Evolutionary conservation across 2,797 vertebrate genomes (phyloP).

Genomic region (Bryconaethiops microstoma): DNA sequence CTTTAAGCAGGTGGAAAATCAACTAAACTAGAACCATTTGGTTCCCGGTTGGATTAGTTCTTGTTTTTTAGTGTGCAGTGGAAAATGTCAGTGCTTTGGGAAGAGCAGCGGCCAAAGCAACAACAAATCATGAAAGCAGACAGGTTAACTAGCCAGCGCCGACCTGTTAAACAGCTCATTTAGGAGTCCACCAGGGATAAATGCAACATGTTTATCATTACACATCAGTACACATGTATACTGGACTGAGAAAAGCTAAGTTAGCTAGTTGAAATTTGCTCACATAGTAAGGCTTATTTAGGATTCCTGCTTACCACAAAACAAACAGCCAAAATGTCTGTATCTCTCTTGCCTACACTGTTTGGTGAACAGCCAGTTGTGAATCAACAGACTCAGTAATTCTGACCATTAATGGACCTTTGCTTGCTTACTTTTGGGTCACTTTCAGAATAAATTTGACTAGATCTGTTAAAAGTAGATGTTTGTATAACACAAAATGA

Average conservation of each 20-base stretch:
- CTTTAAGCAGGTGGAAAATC: no score
- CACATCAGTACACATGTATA: neutral
- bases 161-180: neutral
- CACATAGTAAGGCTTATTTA: neutral
- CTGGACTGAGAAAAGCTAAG: neutral
- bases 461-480: neutral
- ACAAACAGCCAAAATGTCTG: slow-evolving; percentile 1
- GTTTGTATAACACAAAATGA: no score
- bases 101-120: neutral
- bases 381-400: neutral
- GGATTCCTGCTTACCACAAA: neutral
- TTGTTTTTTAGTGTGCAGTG: neutral
- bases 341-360: neutral
- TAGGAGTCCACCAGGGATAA: slow-evolving; percentile 4
- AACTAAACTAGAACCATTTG: no score
- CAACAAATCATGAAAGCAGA: slow-evolving; percentile 13
- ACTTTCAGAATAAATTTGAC: neutral
- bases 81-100: neutral
- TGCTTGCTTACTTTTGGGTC: neutral
- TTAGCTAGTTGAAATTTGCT: neutral
- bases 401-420: neutral
- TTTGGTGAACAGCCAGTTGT: neutral
- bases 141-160: neutral
- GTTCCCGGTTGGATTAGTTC: neutral
- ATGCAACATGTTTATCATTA: slow-evolving; percentile 2